phyloP scores from a whole-genome alignment of 2,888 invertebrate species.

The Drepana falcataria region DNA sequence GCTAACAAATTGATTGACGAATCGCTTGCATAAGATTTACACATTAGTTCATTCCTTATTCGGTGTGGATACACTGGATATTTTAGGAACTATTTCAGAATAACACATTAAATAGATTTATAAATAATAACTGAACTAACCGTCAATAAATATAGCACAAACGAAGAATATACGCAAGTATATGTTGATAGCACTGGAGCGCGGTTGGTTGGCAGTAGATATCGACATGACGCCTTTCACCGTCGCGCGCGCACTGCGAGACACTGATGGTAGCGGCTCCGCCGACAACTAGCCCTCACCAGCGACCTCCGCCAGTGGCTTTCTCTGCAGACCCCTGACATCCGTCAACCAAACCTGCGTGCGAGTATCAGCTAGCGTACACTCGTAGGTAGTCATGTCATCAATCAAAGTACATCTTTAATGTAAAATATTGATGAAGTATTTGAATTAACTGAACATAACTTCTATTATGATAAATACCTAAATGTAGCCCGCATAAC shows the following conservation, averaged over 20 bases:
- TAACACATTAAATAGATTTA: constrained; percentile 10
- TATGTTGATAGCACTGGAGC: constrained; percentile 35
- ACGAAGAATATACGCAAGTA: constrained; percentile 59
- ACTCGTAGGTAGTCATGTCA: too few species aligned
- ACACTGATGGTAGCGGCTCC: constrained; percentile 9
- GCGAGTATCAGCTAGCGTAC: not conserved
- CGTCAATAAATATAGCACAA: constrained; percentile 63
- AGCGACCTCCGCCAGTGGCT: constrained; percentile 59
- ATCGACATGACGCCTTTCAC: constrained; percentile 72
- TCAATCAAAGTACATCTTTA: too few species aligned
- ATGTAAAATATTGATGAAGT: not conserved
- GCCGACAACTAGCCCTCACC: constrained; percentile 37
- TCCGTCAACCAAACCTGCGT: constrained; percentile 28
- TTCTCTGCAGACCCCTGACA: constrained; percentile 62
- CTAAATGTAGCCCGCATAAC: too few species aligned
- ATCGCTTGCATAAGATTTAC: constrained; percentile 63
- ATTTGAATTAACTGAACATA: not conserved
- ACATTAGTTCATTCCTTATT: constrained; percentile 22
- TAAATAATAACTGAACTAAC: constrained; percentile 45
- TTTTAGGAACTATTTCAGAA: too few species aligned
- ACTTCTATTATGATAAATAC: too few species aligned
- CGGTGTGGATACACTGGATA: not conserved
- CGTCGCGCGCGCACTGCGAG: constrained; percentile 65
- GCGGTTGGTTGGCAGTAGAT: constrained; percentile 40
- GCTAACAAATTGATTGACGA: constrained; percentile 42